A percentile compares a stretch with the other conserved stretches of the same genome.
Evolutionary conservation across 2,797 vertebrate species (phyloP).

Genomic region (Parotocinclus haroldoi): DNA sequence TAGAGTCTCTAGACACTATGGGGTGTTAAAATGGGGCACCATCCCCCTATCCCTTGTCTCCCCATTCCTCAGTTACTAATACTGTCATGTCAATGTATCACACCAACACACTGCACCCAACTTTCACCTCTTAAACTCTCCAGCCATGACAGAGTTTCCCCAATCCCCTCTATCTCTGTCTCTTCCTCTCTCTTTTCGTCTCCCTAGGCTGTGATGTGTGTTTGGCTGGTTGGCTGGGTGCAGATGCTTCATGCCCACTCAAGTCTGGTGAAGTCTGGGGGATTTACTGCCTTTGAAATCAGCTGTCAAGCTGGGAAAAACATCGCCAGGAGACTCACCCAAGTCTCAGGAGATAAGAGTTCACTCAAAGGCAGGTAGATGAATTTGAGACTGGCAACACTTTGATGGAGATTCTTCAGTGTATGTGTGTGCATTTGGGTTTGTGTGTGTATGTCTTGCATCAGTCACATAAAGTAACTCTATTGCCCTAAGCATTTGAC

Average conservation of each 20-base stretch:
- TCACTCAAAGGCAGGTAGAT: constrained; percentile 63
- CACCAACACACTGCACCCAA: constrained; percentile 10
- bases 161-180: constrained; percentile 2
- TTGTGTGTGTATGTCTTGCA: constrained; percentile 38
- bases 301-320: constrained; percentile 63
- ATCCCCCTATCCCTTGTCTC: constrained; percentile 26
- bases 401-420: constrained; percentile 35
- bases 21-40: constrained; percentile 44
- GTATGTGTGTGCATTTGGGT: constrained; percentile 35
- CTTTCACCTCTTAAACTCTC: constrained; percentile 36
- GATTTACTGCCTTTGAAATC: constrained; percentile 57
- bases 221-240: constrained; percentile 43
- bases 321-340: constrained; percentile 73
- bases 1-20: constrained; percentile 30
- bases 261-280: constrained; percentile 46
- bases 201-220: constrained; percentile 41
- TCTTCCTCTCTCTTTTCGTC: constrained; percentile 20
- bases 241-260: constrained; percentile 50
- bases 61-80: constrained; percentile 29
- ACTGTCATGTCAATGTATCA: constrained; percentile 44
- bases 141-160: constrained; percentile 34
- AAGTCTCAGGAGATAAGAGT: constrained; percentile 70
- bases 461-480: constrained; percentile 29
- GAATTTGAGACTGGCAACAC: constrained; percentile 43
- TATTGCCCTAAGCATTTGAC: constrained; percentile 21